These are phyloP conservation scores for Argyra leucocephala DNA, from an alignment of 2,888 invertebrate genomes.

Conservation along the genomic window DNA sequence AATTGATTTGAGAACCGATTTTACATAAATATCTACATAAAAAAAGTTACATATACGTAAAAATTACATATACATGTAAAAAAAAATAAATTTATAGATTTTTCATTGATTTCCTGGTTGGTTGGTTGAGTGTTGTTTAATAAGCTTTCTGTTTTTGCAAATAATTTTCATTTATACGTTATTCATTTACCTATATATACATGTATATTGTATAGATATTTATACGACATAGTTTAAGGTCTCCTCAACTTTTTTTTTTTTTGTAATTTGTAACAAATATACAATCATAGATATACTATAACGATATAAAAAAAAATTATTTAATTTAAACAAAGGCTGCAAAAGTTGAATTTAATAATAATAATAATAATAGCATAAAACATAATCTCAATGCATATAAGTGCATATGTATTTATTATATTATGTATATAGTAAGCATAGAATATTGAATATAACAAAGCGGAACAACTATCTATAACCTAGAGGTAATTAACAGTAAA, in stretches of 20 bases:
- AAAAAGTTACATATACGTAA: neutral
- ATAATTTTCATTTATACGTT: too few relatives aligned
- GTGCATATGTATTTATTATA: too few relatives aligned
- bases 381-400: too few relatives aligned
- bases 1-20: too few relatives aligned
- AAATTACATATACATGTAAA: neutral
- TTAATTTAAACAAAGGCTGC: neutral
- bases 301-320: too few relatives aligned
- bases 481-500: constrained; percentile 3
- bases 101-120: constrained; percentile 2
- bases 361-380: too few relatives aligned
- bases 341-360: neutral
- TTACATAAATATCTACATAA: neutral
- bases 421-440: too few relatives aligned
- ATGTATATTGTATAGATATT: too few relatives aligned
- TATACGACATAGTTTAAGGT: neutral
- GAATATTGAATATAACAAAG: too few relatives aligned
- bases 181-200: too few relatives aligned
- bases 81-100: neutral
- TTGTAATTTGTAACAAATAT: neutral
- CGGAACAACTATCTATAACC: neutral
- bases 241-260: neutral
- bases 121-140: too few relatives aligned
- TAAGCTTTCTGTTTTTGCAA: too few relatives aligned
- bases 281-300: neutral